Base-by-base conservation (phyloP, 2,888 invertebrate species). In the Papilio demoleus region DNA sequence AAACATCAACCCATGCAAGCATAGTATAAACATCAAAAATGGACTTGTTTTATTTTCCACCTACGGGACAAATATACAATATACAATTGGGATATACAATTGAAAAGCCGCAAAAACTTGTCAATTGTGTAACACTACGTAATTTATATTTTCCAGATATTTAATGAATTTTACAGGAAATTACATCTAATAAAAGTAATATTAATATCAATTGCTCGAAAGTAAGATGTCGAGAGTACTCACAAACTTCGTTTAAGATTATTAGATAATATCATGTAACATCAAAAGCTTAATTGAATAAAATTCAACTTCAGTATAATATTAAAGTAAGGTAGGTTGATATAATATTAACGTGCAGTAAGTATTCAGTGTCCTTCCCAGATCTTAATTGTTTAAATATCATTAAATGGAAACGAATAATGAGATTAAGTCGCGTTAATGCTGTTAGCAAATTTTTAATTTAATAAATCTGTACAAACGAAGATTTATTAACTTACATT, bases 301-400 rank as follows among this genome's bases (percentile, higher is more conserved):
- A 53, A 53, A 53, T 19, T 9, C 22, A n/a, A 27, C 53, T 53
- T 53, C n/a, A 24, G 27, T 24, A 45, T 45, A 45, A 19, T 45
- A 27, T 50, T 14, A 3, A 5, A 27, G 50, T 50, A 50, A 50
- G 50, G 27, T 24, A 50, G 24, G 50, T 50, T 50, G 24, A 50
- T 27, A 50, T 6, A 27, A 27, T 53, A 53, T 53, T 53, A 53
- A 27, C 27, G 22, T n/a, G 27, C 27, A 11, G 12, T 24, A 27
- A 53, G 27, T n/a, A 24, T 27, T 53, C 53, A 53, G n/a, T n/a
- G n/a, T n/a, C 53, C 53, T 53, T n/a, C 14, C 53, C 22, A 19
- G 47, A 53, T n/a, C 53, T 53, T 53, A 47, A 47, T 47, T 47
- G 27, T 27, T 53, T 53, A 27, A 53, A 53, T 53, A 27, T 27